Conservation (phyloP, 1,140 invertebrate species). For the Dysdera silvatica region DNA sequence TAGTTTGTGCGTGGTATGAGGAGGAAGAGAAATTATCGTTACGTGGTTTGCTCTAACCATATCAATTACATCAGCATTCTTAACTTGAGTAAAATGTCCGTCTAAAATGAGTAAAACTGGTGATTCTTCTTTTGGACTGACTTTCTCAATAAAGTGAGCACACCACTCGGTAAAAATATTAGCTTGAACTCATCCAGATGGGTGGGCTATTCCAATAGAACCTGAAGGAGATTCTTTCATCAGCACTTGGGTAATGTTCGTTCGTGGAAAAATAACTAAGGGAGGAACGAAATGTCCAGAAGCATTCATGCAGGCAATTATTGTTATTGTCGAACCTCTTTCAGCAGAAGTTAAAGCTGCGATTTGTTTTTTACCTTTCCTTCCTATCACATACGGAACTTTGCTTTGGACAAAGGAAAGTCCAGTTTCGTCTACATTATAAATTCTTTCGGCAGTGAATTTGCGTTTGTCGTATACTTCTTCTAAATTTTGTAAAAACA, state of each 20-base stretch:
- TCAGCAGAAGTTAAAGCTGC: slow-evolving; percentile 4
- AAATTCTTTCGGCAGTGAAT: slow-evolving; percentile 20
- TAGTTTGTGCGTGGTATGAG: slow-evolving; percentile 41
- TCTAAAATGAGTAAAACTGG: slow-evolving; percentile 41
- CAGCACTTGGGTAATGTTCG: background rate
- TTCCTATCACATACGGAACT: background rate
- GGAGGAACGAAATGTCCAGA: slow-evolving; percentile 5
- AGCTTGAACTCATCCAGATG: slow-evolving; percentile 30
- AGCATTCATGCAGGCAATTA: slow-evolving; percentile 23
- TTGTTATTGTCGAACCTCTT: background rate
- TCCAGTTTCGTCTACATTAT: slow-evolving; percentile 31
- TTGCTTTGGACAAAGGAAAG: slow-evolving; percentile 23
- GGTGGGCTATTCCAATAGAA: slow-evolving; percentile 12
- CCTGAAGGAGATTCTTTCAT: background rate
- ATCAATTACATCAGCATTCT: slow-evolving; percentile 41
- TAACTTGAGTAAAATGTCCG: slow-evolving; percentile 41
- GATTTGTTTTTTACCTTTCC: slow-evolving; percentile 21
- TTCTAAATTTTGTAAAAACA: slow-evolving; percentile 24
- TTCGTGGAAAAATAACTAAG: slow-evolving; percentile 8
- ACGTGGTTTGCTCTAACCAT: slow-evolving; percentile 55
- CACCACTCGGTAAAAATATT: slow-evolving; percentile 42
- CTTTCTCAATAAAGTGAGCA: slow-evolving; percentile 36
- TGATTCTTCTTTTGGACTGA: slow-evolving; percentile 28
- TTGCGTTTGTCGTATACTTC: background rate
- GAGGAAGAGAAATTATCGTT: slow-evolving; percentile 40